Evolutionary conservation across 2,888 invertebrate genomes (phyloP).

Genomic region (Protodeltote pygarga): DNA sequence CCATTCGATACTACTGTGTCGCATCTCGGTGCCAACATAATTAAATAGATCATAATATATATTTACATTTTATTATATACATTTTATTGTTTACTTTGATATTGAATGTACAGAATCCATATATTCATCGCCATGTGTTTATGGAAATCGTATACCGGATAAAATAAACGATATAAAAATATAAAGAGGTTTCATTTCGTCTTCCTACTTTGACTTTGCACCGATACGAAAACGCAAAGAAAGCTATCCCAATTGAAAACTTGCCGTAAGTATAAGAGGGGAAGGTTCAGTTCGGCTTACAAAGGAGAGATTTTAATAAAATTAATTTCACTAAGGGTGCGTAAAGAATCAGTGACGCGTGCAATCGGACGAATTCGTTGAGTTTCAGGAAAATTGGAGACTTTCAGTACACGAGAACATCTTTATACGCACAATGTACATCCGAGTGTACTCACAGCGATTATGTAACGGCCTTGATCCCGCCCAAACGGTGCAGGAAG

Average conservation of each 20-base stretch:
- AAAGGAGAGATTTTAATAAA: slow-evolving; percentile 57
- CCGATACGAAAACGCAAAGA: slow-evolving; percentile 37
- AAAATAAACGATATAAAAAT: slow-evolving; percentile 76
- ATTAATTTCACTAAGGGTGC: slow-evolving; percentile 66
- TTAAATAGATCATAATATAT: slow-evolving; percentile 74
- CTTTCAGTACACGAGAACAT: neutral
- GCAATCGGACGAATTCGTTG: slow-evolving; percentile 43
- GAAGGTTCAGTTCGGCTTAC: slow-evolving; percentile 43
- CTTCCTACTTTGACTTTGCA: slow-evolving; percentile 47
- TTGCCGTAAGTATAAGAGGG: neutral
- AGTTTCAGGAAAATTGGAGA: slow-evolving; percentile 43
- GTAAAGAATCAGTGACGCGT: slow-evolving; percentile 61
- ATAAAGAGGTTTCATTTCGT: slow-evolving; percentile 59
- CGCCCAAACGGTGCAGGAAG: too few species aligned
- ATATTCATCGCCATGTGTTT: slow-evolving; percentile 81
- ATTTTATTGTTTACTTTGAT: slow-evolving; percentile 83
- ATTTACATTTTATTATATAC: slow-evolving; percentile 81
- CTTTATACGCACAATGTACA: neutral
- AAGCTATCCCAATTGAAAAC: slow-evolving; percentile 5
- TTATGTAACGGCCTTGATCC: neutral
- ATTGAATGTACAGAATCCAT: slow-evolving; percentile 81
- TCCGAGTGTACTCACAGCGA: neutral
- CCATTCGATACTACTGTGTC: slow-evolving; percentile 71
- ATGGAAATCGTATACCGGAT: slow-evolving; percentile 80
- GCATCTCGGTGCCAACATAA: slow-evolving; percentile 80